Evolutionary conservation across 2,797 vertebrate genomes (phyloP), one percentile per base, ranked within the genome.

Genomic region (Lateolabrax maculatus): DNA sequence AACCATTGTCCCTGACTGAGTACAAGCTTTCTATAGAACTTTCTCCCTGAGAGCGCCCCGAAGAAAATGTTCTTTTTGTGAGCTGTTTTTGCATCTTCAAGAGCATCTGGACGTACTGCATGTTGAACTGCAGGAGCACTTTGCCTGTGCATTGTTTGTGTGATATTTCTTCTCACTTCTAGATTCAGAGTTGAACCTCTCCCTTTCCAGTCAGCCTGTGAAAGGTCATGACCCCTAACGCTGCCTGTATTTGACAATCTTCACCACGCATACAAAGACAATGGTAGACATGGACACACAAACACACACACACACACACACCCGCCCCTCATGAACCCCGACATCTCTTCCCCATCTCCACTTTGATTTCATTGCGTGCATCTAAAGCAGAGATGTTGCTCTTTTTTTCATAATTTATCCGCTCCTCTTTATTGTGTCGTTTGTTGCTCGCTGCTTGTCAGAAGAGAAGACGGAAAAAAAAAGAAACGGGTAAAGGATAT

Each of bases 361-460:
- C 48, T 68, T 36, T 23, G 51, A 81, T 84, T 78, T 60, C 29
- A 78, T 44, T 77, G 43, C 52, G 48, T 70, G 62, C 72, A 79
- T 89, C 72, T 75, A 51, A 56, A 61, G 57, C 2, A 1, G 16
- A 66, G 70, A 68, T 27, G 0, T 27, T 52, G 25, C 21, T 79
- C 56, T 72, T 71, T 87, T 76, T 76, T 81, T 77, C 44, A 83
- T 57, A 66, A 61, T 64, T 73, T 79, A 75, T 80, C 64, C 53
- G n/a, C 48, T 76, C 15, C 13, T 58, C 67, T 79, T 87, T 81
- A 70, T 66, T 82, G 74, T 77, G 72, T 85, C 70, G n/a, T 81
- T 75, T 83, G 69, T 79, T 87, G 64, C 82, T 80, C 41, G 12
- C 66, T 71, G 51, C 71, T 73, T 91, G 83, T 85, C 90, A 90